Evolutionary conservation across 2,888 invertebrate species (phyloP).

Genomic region (Agrotis ipsilon): DNA sequence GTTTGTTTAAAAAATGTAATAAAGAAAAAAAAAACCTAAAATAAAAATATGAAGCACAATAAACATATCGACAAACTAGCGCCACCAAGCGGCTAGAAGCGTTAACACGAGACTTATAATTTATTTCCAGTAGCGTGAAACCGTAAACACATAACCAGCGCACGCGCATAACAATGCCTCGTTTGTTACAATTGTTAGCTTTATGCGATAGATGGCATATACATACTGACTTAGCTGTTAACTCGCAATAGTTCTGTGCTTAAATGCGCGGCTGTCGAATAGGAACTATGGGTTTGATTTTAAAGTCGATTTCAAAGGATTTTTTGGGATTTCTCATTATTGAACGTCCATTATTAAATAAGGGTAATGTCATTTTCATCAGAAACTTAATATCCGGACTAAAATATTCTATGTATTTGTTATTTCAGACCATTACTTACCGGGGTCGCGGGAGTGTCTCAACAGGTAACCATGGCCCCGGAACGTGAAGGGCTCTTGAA

Average conservation of each 20-base stretch:
- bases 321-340: too few species aligned
- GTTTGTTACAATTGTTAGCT: constrained; percentile 60
- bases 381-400: too few species aligned
- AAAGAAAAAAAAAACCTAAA: background rate
- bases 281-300: background rate
- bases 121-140: constrained; percentile 58
- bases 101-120: constrained; percentile 45
- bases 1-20: too few species aligned
- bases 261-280: background rate
- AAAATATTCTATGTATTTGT: too few species aligned
- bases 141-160: constrained; percentile 48
- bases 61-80: constrained; percentile 55
- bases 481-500: too few species aligned
- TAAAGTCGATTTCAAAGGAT: background rate
- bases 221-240: constrained; percentile 7
- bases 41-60: background rate
- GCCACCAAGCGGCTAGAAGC: constrained; percentile 71
- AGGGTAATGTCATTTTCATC: too few species aligned
- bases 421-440: too few species aligned
- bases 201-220: constrained; percentile 69
- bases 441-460: too few species aligned
- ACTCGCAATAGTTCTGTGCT: background rate
- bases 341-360: too few species aligned
- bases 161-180: constrained; percentile 61
- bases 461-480: too few species aligned